Evolutionary conservation across 37 sponge, comb jelly and placozoan genomes (phyloP).

Genomic region (Oopsacas minuta): DNA sequence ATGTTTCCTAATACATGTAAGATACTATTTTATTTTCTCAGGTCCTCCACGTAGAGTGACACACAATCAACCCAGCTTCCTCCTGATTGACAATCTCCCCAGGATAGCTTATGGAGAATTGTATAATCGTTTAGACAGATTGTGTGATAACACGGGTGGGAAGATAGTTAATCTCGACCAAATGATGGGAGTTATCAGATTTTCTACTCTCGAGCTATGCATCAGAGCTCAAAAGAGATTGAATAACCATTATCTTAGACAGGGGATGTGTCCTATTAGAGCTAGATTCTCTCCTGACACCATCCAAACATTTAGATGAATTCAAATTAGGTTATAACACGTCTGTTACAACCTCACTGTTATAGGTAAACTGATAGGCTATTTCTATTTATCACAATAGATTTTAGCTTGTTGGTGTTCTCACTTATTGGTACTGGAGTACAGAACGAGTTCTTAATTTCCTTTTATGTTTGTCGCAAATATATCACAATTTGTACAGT

Average conservation of each 20-base stretch:
- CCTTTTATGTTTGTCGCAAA: too few species aligned
- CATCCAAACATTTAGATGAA: too few species aligned
- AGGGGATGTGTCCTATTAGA: neutral
- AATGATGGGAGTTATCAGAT: neutral
- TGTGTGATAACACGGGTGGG: neutral
- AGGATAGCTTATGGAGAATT: neutral
- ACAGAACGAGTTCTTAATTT: too few species aligned
- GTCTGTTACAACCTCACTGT: too few species aligned
- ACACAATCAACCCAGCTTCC: neutral
- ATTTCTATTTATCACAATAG: too few species aligned
- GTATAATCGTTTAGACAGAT: neutral
- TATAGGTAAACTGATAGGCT: too few species aligned
- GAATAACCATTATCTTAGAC: neutral
- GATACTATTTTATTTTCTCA: neutral
- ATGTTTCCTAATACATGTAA: too few species aligned
- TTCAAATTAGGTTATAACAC: too few species aligned
- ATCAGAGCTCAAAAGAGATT: neutral
- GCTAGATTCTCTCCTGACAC: neutral
- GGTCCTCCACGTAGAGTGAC: neutral
- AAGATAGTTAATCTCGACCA: neutral
- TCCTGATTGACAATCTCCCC: neutral
- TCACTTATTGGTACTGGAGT: too few species aligned
- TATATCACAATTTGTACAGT: too few species aligned
- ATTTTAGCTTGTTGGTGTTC: too few species aligned
- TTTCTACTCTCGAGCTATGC: neutral